phyloP scores from a whole-genome alignment of 2,888 invertebrate genomes.

The Polymixis flavicincta region DNA sequence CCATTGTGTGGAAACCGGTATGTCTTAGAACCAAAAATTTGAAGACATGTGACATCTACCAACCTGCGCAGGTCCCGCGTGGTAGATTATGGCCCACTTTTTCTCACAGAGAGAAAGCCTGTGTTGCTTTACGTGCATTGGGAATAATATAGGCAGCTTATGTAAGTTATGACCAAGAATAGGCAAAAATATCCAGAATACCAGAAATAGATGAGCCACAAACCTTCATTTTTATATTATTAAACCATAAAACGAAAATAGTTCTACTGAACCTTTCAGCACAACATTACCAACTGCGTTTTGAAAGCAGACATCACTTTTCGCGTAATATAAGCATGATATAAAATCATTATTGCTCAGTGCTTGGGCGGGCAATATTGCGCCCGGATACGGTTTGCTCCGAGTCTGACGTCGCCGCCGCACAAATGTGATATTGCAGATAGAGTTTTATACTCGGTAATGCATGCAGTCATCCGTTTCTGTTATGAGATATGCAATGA shows the following conservation, averaged over 20 bases:
- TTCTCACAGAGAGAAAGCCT: too few species aligned
- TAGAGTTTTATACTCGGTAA: constrained; percentile 28
- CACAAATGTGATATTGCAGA: constrained; percentile 39
- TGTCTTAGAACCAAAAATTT: too few species aligned
- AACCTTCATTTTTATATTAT: not conserved
- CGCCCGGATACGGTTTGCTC: constrained; percentile 11
- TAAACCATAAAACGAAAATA: too few species aligned
- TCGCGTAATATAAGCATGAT: constrained; percentile 16
- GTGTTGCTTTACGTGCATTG: too few species aligned
- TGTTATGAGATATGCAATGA: constrained; percentile 6
- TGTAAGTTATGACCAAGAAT: not conserved
- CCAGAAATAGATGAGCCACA: not conserved
- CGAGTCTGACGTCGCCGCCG: not conserved
- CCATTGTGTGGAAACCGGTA: too few species aligned
- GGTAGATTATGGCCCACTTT: too few species aligned
- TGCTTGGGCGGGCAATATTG: constrained; percentile 32
- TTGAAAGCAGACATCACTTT: constrained; percentile 34
- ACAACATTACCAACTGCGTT: not conserved
- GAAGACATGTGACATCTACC: too few species aligned
- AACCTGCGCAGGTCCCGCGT: too few species aligned
- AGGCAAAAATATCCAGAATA: too few species aligned
- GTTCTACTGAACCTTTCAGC: not conserved
- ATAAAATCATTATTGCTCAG: constrained; percentile 39
- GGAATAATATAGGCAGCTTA: too few species aligned
- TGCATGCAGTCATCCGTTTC: constrained; percentile 12